A percentile compares a stretch with the other conserved stretches of the same genome.
phyloP scores from a whole-genome alignment of 2,113 vertebrate genomes.

The Eretmochelys imbricata region DNA sequence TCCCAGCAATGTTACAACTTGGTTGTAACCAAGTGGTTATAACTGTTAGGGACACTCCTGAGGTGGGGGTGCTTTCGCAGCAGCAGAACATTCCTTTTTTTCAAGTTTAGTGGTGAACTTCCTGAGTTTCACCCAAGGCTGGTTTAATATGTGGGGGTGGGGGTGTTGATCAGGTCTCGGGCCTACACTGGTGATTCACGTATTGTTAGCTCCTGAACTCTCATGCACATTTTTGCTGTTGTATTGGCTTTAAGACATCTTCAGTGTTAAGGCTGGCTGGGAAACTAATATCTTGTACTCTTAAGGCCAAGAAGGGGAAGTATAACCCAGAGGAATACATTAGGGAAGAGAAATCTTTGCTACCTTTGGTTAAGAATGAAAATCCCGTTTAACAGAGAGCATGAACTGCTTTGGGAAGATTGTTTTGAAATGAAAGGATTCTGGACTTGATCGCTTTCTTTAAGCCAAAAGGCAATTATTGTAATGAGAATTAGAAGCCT shows the following conservation, averaged over 20 bases:
- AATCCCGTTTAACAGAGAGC: not conserved
- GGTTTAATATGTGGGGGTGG: too few relatives aligned
- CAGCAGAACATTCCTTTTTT: too few relatives aligned
- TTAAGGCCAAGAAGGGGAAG: not conserved
- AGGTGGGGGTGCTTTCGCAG: too few relatives aligned
- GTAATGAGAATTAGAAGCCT: not conserved
- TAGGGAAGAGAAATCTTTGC: not conserved
- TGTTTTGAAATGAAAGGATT: not conserved
- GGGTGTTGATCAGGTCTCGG: too few relatives aligned
- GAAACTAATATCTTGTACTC: not conserved
- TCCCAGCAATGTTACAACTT: too few relatives aligned
- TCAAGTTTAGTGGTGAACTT: too few relatives aligned
- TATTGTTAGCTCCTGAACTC: not conserved
- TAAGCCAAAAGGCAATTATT: slow-evolving; percentile 38
- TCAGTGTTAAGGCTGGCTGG: not conserved
- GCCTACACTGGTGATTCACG: not conserved
- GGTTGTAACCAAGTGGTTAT: too few relatives aligned
- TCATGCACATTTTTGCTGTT: not conserved
- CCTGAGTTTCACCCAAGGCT: too few relatives aligned
- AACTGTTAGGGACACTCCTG: too few relatives aligned
- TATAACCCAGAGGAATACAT: not conserved
- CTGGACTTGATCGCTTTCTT: not conserved
- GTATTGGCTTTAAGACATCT: not conserved
- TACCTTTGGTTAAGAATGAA: not conserved
- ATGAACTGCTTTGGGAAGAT: fast-evolving